Evolutionary conservation across 2,113 vertebrate genomes (phyloP).

Genomic region (Heterochromis multidens): DNA sequence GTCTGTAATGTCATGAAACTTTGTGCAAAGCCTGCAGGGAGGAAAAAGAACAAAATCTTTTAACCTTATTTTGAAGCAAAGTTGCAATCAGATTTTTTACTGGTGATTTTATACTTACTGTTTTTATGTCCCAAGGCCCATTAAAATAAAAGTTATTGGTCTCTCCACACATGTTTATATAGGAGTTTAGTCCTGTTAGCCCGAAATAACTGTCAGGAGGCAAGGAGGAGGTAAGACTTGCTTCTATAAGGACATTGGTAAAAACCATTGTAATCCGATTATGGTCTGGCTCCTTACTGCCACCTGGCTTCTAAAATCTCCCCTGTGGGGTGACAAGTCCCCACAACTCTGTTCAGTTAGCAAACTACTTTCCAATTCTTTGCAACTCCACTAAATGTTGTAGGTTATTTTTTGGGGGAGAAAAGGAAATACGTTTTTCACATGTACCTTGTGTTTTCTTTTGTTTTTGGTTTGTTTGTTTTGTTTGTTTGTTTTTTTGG

Average conservation of each 20-base stretch:
- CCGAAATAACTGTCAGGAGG: neutral
- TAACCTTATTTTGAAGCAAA: neutral
- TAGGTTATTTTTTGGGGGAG: neutral
- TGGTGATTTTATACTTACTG: neutral
- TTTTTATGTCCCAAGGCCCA: neutral
- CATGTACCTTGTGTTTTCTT: neutral
- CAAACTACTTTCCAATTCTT: neutral
- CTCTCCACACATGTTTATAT: neutral
- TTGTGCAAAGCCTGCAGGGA: neutral
- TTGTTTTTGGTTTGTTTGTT: too few species aligned
- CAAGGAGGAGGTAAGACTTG: neutral
- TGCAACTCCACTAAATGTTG: neutral
- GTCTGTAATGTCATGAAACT: neutral
- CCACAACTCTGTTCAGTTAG: neutral
- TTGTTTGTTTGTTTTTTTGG: too few species aligned
- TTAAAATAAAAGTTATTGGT: neutral
- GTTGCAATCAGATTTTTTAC: neutral
- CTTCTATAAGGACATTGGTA: neutral
- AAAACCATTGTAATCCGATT: neutral
- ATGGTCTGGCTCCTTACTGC: neutral
- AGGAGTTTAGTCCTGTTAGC: neutral
- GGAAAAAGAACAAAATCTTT: neutral
- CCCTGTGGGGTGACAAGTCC: neutral
- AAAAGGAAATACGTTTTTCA: neutral
- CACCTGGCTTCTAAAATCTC: neutral